Conservation (phyloP, 2,113 vertebrate species). For the Electrona antarctica region DNA sequence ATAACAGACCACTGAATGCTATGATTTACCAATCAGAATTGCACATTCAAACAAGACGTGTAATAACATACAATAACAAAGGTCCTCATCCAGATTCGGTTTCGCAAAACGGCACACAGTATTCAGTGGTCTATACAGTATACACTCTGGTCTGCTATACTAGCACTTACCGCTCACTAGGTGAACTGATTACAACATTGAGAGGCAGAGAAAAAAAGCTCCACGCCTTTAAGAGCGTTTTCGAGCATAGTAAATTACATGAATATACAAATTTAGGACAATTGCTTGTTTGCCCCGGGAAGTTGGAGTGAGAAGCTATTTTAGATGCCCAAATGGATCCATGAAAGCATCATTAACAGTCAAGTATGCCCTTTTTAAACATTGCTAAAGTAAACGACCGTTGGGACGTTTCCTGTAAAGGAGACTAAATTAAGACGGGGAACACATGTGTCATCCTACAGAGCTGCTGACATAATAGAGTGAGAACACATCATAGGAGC, state of each 20-base stretch:
- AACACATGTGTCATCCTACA: constrained; percentile 64
- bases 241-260: constrained; percentile 12
- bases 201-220: neutral
- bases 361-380: constrained; percentile 52
- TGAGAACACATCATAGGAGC: constrained; percentile 47
- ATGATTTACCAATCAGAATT: no score
- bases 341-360: constrained; percentile 30
- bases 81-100: constrained; percentile 7
- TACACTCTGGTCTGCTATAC: neutral
- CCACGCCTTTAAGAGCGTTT: neutral
- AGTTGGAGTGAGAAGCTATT: constrained; percentile 32
- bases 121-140: no score
- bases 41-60: no score
- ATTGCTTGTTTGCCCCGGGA: constrained; percentile 40
- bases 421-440: constrained; percentile 54
- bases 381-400: constrained; percentile 59
- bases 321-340: constrained; percentile 35
- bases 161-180: neutral
- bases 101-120: no score
- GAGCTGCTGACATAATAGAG: constrained; percentile 51
- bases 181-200: neutral
- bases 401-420: constrained; percentile 61
- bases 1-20: no score
- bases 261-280: neutral
- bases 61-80: constrained; percentile 6